phyloP scores from a whole-genome alignment of 2,797 vertebrate genomes.

The Micrastur ruficollis region DNA sequence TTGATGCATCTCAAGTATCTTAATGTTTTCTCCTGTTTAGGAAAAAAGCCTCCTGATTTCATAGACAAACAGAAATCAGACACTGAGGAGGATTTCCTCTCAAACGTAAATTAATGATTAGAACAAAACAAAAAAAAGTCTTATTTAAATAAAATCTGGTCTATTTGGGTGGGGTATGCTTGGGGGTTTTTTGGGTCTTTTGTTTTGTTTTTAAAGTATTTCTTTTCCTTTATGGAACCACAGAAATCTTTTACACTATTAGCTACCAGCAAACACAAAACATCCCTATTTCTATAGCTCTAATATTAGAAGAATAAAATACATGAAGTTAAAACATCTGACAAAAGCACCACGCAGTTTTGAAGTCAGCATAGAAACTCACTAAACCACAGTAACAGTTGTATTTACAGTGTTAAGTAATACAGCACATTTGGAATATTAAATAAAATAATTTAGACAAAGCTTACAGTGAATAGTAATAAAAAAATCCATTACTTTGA shows the following conservation, averaged over 20 bases:
- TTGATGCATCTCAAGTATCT: neutral
- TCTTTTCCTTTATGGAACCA: neutral
- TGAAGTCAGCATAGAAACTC: neutral
- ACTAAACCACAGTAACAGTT: neutral
- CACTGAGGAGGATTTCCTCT: neutral
- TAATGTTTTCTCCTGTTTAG: neutral
- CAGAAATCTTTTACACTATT: neutral
- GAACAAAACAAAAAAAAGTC: neutral
- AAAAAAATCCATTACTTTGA: neutral
- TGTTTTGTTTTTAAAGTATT: neutral
- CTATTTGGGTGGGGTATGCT: neutral
- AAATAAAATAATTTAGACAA: neutral
- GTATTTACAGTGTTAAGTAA: neutral
- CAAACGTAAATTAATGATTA: neutral
- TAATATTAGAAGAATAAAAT: neutral
- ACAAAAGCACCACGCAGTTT: neutral
- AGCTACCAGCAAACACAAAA: neutral
- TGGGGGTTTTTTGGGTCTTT: accelerated
- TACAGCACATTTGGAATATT: neutral
- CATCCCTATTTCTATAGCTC: neutral
- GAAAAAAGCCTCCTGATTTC: neutral
- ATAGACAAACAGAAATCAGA: neutral
- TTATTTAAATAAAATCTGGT: neutral
- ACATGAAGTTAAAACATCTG: neutral
- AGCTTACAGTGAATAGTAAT: neutral